phyloP scores from a whole-genome alignment of 2,797 vertebrate species.

The Sparidentex hasta region DNA sequence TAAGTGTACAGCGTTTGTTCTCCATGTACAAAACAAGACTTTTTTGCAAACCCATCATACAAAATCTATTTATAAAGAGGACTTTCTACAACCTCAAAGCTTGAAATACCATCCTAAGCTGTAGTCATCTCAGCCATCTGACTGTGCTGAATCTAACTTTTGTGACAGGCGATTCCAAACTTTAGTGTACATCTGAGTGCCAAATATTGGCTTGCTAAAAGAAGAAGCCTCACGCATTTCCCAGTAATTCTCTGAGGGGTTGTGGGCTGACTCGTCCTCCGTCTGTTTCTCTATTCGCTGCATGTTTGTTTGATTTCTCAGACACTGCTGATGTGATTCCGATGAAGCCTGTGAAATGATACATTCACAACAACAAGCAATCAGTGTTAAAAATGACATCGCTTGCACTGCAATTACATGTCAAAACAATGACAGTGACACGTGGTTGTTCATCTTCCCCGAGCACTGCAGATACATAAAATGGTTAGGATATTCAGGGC shows the following conservation, averaged over 20 bases:
- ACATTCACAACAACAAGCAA: background rate
- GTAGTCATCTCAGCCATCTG: background rate
- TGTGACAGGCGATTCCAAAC: background rate
- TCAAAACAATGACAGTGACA: background rate
- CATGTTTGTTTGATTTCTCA: background rate
- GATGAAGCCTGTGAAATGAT: conserved; percentile 5
- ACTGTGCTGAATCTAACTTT: background rate
- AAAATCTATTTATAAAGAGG: background rate
- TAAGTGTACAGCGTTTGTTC: background rate
- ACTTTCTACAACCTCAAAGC: background rate
- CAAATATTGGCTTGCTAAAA: background rate
- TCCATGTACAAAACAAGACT: background rate
- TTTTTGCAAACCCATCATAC: background rate
- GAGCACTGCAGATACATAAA: background rate
- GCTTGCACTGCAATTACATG: conserved; percentile 1
- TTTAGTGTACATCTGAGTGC: background rate
- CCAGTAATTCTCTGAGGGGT: background rate
- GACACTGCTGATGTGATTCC: background rate
- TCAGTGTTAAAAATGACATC: background rate
- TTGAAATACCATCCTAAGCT: background rate
- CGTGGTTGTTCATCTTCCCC: background rate
- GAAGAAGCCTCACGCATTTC: background rate
- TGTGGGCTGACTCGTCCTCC: background rate
- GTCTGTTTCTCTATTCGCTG: background rate
- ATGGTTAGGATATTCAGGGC: background rate